These are phyloP conservation scores for Monomorium pharaonis DNA, from an alignment of 1,140 invertebrate species.

Conservation along the genomic window DNA sequence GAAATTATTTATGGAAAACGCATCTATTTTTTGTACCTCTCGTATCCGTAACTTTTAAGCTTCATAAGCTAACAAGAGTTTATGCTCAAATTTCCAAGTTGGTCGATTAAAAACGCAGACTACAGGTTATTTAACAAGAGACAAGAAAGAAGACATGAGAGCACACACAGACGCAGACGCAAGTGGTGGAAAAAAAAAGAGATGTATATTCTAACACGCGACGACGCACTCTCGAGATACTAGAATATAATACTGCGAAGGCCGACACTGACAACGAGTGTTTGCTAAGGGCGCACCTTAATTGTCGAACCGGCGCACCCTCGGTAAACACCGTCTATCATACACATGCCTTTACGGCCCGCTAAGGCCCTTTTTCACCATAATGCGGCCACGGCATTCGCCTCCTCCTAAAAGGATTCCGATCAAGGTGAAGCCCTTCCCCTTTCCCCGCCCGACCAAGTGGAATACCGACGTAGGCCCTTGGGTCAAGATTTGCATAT, in stretches of 20 bases:
- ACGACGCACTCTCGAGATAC: conserved; percentile 66
- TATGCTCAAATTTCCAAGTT: background rate
- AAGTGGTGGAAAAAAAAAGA: too few species aligned
- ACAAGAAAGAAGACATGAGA: background rate
- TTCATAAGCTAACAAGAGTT: background rate
- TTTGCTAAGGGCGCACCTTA: conserved; percentile 79
- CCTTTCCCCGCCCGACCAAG: background rate
- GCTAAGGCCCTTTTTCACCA: conserved; percentile 17
- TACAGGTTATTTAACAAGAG: background rate
- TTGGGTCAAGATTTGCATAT: conserved; percentile 11
- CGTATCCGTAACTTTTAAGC: background rate
- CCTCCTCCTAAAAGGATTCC: conserved; percentile 40
- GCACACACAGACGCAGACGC: conserved; percentile 5
- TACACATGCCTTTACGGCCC: background rate
- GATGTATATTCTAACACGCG: background rate
- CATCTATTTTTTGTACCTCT: too few species aligned
- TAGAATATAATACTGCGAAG: conserved; percentile 63
- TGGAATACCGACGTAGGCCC: background rate
- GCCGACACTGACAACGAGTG: conserved; percentile 72
- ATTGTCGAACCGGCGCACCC: conserved; percentile 80
- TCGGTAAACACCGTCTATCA: conserved; percentile 76
- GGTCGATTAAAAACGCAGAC: background rate
- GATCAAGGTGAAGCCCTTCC: background rate
- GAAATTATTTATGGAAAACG: too few species aligned
- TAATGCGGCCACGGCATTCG: background rate